Evolutionary conservation across 2,888 invertebrate species (phyloP), one percentile per base, ranked within the genome.

Genomic region (Drosophila phalerata): DNA sequence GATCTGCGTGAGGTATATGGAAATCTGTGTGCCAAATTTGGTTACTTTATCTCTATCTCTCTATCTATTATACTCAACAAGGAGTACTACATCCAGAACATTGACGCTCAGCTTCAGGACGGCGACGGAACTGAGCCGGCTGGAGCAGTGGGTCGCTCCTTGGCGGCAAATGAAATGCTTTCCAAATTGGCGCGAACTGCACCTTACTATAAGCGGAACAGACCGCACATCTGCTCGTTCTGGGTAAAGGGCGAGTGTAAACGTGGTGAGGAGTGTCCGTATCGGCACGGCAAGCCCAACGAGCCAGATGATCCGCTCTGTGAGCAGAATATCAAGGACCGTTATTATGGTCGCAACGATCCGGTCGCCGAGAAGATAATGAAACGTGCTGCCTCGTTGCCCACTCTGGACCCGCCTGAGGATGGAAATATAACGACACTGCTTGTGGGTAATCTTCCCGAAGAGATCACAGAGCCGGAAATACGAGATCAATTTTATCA

Each of bases 401-500:
- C 99, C 0, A 97, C 97, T 13, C 93, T 99, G 43, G 98, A 98
- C 43, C 96, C 98, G 0, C 99, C 99, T 0, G 99, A 99, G 90
- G 99, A 99, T 91, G 96, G 96, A 85, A 96, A 96, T 3, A 98
- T 99, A 45, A 99, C 99, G 0, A 99, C 99, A 0, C 93, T 99
- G 8, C 99, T 99, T 91, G 96, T 99, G n/a, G 99, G 99, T 15
- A 99, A 98, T 91, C 93, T 99, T 19, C 97, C 98, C 0, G 98
- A 97, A 63, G 94, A 95, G 71, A 94, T 98, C 34, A 96, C 96
- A 0, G 99, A 99, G 88, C 97, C 97, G 72, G 98, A 98, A 86
- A 94, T 99, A 47, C 96, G 97, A 75, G 98, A 99, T 90, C 97
- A 99, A 90, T 99, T 99, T 93, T 99, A 99, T 93, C 99, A 99